A percentile compares a stretch with the other conserved stretches of the same genome.
These are phyloP conservation scores for Chaetops frenatus DNA, from an alignment of 2,113 vertebrate genomes.

Conservation along the genomic window DNA sequence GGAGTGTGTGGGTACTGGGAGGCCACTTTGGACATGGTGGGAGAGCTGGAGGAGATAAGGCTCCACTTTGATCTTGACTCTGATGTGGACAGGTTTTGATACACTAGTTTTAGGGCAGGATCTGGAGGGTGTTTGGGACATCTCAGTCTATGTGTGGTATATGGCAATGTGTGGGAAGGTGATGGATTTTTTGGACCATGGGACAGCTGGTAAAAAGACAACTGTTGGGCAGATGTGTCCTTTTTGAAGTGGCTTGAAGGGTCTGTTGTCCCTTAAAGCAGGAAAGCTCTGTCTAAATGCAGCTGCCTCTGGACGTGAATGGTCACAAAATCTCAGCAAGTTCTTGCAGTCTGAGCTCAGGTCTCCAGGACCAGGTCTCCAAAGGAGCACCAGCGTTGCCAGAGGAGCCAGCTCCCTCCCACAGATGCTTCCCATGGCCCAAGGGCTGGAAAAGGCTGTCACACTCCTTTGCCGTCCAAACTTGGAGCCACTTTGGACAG, in stretches of 20 bases:
- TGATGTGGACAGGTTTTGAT: neutral
- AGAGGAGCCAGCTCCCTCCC: neutral
- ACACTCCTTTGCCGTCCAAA: neutral
- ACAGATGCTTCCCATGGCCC: neutral
- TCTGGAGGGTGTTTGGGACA: neutral
- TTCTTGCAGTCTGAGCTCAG: neutral
- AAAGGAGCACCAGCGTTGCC: neutral
- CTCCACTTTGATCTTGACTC: neutral
- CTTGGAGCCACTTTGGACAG: neutral
- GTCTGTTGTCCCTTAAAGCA: neutral
- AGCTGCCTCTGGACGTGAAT: neutral
- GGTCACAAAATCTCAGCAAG: neutral
- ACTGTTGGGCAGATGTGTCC: slow-evolving; percentile 7
- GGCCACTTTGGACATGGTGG: neutral
- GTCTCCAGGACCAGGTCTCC: no score
- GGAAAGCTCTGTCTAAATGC: neutral
- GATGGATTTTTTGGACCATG: neutral
- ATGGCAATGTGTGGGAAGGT: neutral
- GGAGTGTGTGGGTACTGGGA: neutral
- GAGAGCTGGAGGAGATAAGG: neutral
- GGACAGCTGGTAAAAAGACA: neutral
- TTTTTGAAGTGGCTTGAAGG: slow-evolving; percentile 5
- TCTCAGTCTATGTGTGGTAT: neutral
- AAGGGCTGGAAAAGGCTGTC: neutral
- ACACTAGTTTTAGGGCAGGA: neutral